Evolutionary conservation across 2,113 vertebrate genomes (phyloP), one percentile per base, ranked within the genome.

Genomic region (Aviceda subcristata): DNA sequence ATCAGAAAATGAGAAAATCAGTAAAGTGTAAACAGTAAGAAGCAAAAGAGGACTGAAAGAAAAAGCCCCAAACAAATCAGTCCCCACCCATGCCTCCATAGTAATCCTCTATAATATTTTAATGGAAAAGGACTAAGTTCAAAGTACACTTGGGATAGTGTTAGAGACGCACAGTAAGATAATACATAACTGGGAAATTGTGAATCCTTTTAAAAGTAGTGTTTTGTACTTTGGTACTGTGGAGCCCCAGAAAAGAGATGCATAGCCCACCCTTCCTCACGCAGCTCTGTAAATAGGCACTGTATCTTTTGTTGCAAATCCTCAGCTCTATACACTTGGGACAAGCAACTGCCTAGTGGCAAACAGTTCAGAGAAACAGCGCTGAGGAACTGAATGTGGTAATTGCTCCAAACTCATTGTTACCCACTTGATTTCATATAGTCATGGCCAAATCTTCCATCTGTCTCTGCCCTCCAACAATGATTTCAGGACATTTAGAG

Each of bases 381-480:
- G 18, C 72, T 10, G 41, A 59, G 71, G 81, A 94, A 79, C 84
- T 66, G 51, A 91, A 85, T 91, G 83, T 89, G 74, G 63, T 96
- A 96, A 92, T 93, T 92, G 88, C 77, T 91, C 32, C 51, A 16
- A 85, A 88, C 41, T 91, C 63, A 66, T 94, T 95, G 94, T 89
- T 97, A 85, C 62, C 80, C 62, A 39, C 94, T 97, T 95, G 86
- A 92, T 97, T 97, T 98, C 86, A 64, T 94, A 22, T 64, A 95
- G 88, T 89, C 94, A 73, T 81, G 94, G 91, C 86, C 95, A 96
- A 97, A 96, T 87, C 96, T 97, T 96, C 97, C 96, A 97, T 98
- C 97, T 98, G 97, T 96, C 81, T 96, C 86, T 93, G 86, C 83
- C 56, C 79, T 95, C 81, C 69, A 89, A 92, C 96, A 98, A 96